Base-by-base conservation (phyloP, 1,140 invertebrate species). In the Eubasilissa regina region DNA sequence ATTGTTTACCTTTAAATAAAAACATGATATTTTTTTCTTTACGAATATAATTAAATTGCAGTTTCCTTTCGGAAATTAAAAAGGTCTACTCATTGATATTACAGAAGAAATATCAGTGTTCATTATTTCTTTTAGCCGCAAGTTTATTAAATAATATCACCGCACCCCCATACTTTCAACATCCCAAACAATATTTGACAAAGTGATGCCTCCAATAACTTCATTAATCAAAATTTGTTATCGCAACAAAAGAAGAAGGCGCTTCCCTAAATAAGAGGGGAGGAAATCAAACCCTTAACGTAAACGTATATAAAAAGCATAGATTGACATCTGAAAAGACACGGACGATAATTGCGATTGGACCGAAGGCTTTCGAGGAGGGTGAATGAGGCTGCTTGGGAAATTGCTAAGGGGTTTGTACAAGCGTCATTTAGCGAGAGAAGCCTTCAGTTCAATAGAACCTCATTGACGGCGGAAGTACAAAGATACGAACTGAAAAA, bases 361-460 rank as follows among this genome's bases (percentile, higher is more conserved):
- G 62, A 43, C 43, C 53, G 53, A 56, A 56, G 53, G 53, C 53
- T n/a, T 66, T 8, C n/a, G 62, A 44, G 43, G 62, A 44, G 11
- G 13, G n/a, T 44, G n/a, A 66, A 66, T 66, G 43, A 66, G 62
- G 43, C 62, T 66, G 25, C 62, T 66, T 17, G 35, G 25, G 62
- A 66, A 66, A 43, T 44, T 15, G 35, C 35, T 43, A 66, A 43
- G 62, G 60, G 62, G 62, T 66, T 66, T 66, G 62, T 45, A 43
- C 62, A 66, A 66, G 62, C 62, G 43, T 66, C 62, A 66, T 66
- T 66, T 66, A 66, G 62, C 62, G 62, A 58, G 43, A 66, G 62
- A 62, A 62, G 35, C 43, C 43, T 45, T 43, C 43, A 66, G 62
- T 45, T 66, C 62, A 66, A 66, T 66, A 66, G 62, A 66, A 17